These are phyloP conservation scores for Intellagama lesueurii DNA, from an alignment of 2,797 vertebrate genomes.

Conservation along the genomic window DNA sequence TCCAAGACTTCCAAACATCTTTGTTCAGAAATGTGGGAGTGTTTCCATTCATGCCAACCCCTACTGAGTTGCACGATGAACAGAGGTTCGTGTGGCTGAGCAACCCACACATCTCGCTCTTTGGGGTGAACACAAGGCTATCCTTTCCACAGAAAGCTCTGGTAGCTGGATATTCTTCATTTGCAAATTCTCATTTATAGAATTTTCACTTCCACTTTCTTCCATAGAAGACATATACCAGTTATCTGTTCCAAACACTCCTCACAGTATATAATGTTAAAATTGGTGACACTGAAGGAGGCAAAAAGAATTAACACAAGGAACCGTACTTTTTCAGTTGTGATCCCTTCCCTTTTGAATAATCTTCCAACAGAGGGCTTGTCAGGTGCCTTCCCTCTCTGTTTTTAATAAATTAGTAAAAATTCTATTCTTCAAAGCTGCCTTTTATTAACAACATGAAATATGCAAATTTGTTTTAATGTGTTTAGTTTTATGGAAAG, in stretches of 20 bases:
- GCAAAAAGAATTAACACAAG: too few relatives aligned
- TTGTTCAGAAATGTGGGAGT: neutral
- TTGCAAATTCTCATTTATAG: neutral
- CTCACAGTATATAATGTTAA: too few relatives aligned
- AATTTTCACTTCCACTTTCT: neutral
- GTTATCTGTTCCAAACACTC: neutral
- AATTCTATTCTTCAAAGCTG: too few relatives aligned
- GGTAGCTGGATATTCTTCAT: neutral
- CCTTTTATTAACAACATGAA: too few relatives aligned
- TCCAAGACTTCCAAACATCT: constrained; percentile 6
- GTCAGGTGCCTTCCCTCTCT: too few relatives aligned
- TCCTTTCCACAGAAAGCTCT: neutral
- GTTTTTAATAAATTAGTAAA: too few relatives aligned
- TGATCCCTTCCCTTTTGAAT: too few relatives aligned
- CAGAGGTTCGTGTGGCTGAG: neutral
- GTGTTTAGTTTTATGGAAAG: too few relatives aligned
- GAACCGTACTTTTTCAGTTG: too few relatives aligned
- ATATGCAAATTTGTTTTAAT: too few relatives aligned
- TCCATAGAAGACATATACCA: neutral
- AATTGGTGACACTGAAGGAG: too few relatives aligned
- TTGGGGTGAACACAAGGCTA: neutral
- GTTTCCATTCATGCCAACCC: neutral
- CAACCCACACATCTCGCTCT: neutral
- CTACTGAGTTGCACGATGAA: neutral
- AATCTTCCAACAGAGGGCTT: too few relatives aligned